Conservation (phyloP, 2,113 vertebrate species). For the Nothocercus julius region DNA sequence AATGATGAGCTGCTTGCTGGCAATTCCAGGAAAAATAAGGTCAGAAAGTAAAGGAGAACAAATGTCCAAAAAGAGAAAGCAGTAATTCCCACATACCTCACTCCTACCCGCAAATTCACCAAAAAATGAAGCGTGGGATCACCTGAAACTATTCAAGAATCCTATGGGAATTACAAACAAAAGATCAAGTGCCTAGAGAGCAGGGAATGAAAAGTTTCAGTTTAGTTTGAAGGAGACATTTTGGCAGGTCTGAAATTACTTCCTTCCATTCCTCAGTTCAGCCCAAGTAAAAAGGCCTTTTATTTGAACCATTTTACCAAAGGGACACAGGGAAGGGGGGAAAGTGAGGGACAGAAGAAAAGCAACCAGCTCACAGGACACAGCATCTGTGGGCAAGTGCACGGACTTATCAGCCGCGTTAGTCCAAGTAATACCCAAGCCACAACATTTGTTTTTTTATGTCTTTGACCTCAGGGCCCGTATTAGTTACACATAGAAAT, state of each 20-base stretch:
- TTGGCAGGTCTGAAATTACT: not conserved
- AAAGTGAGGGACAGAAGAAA: not conserved
- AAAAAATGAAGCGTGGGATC: not conserved
- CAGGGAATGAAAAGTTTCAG: not conserved
- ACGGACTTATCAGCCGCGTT: not conserved
- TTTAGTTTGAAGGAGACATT: not conserved
- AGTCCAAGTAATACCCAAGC: not conserved
- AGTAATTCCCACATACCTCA: not conserved
- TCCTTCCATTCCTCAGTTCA: not conserved
- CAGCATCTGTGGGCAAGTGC: not conserved
- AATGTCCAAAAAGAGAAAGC: not conserved
- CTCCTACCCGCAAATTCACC: not conserved
- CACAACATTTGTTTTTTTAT: not conserved
- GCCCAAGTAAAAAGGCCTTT: not conserved
- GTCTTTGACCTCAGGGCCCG: not conserved
- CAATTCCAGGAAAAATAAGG: not conserved
- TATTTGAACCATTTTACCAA: not conserved
- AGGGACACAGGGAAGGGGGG: not conserved
- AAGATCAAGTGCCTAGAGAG: not conserved
- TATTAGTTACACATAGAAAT: not conserved
- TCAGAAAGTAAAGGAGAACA: not conserved
- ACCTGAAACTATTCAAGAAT: not conserved
- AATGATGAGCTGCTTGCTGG: not conserved
- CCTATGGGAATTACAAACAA: not conserved
- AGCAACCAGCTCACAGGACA: not conserved